Evolutionary conservation across 2,797 vertebrate genomes (phyloP).

Genomic region (Saxicola maurus): DNA sequence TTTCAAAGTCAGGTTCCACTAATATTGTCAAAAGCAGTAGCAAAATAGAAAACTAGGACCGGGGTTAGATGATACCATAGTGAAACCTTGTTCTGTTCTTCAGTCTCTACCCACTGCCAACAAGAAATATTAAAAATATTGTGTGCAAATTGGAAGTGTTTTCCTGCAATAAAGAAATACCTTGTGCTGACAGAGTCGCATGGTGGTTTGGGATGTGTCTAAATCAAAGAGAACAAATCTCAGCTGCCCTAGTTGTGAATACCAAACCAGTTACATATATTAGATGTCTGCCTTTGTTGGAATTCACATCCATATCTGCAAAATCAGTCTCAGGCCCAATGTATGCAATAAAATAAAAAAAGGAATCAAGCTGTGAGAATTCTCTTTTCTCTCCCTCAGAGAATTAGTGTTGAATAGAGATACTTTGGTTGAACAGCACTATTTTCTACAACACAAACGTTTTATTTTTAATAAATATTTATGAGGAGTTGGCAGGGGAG

Average conservation of each 20-base stretch:
- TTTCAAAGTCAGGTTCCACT: not conserved
- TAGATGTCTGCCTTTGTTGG: slow-evolving; percentile 22
- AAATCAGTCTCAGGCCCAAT: not conserved
- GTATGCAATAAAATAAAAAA: not conserved
- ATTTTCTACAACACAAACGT: slow-evolving; percentile 51
- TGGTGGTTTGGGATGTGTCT: not conserved
- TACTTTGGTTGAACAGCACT: slow-evolving; percentile 50
- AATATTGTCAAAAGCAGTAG: not conserved
- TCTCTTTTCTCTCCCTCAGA: slow-evolving; percentile 27
- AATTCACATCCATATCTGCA: not conserved
- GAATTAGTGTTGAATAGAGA: slow-evolving; percentile 45
- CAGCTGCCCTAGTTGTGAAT: not conserved
- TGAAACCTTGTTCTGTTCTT: not conserved
- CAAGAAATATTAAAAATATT: not conserved
- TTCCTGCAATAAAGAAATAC: not conserved
- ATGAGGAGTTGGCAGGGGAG: slow-evolving; percentile 47
- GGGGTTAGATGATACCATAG: not conserved
- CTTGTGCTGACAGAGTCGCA: not conserved
- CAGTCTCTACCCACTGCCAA: not conserved
- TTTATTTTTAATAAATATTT: slow-evolving; percentile 63
- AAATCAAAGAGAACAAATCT: not conserved
- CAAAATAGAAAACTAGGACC: not conserved
- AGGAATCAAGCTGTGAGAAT: slow-evolving; percentile 38
- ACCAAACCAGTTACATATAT: not conserved
- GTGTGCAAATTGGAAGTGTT: not conserved